These are phyloP conservation scores for Asobara japonica DNA, from an alignment of 1,140 invertebrate genomes.

Conservation along the genomic window DNA sequence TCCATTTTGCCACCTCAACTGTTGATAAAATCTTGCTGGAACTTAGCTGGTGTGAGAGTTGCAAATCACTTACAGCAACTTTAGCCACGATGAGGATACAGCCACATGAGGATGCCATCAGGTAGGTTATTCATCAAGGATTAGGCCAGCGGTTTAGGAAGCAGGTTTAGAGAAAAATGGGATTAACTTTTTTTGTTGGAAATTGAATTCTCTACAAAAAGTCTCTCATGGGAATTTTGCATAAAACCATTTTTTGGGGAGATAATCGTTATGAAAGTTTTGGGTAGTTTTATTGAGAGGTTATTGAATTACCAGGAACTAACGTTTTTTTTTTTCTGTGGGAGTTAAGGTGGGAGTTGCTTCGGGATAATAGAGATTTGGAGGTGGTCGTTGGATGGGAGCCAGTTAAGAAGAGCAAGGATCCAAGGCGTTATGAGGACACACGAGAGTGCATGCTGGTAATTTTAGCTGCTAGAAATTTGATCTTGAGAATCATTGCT, in stretches of 20 bases:
- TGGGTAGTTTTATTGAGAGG: too few relatives aligned
- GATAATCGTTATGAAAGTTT: too few relatives aligned
- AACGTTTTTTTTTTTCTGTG: background rate
- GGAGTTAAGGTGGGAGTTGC: slow-evolving; percentile 54
- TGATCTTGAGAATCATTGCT: slow-evolving; percentile 58
- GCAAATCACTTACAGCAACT: slow-evolving; percentile 47
- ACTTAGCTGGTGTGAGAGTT: slow-evolving; percentile 69
- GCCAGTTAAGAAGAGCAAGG: slow-evolving; percentile 47
- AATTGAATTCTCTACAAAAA: too few relatives aligned
- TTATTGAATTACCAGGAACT: background rate
- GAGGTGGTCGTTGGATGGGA: slow-evolving; percentile 62
- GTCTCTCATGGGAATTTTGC: too few relatives aligned
- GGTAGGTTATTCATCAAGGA: too few relatives aligned
- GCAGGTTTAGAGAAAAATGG: too few relatives aligned
- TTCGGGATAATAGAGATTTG: slow-evolving; percentile 72
- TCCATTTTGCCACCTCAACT: slow-evolving; percentile 80
- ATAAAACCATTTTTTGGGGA: too few relatives aligned
- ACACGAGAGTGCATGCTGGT: slow-evolving; percentile 57
- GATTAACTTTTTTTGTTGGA: background rate
- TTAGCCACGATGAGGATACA: slow-evolving; percentile 68
- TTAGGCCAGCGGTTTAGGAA: too few relatives aligned
- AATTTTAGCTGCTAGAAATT: slow-evolving; percentile 54
- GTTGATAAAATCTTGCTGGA: slow-evolving; percentile 84
- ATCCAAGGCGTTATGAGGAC: slow-evolving; percentile 55
- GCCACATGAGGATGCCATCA: slow-evolving; percentile 67